Evolutionary conservation across 2,113 vertebrate species (phyloP).

Genomic region (Callipepla squamata): DNA sequence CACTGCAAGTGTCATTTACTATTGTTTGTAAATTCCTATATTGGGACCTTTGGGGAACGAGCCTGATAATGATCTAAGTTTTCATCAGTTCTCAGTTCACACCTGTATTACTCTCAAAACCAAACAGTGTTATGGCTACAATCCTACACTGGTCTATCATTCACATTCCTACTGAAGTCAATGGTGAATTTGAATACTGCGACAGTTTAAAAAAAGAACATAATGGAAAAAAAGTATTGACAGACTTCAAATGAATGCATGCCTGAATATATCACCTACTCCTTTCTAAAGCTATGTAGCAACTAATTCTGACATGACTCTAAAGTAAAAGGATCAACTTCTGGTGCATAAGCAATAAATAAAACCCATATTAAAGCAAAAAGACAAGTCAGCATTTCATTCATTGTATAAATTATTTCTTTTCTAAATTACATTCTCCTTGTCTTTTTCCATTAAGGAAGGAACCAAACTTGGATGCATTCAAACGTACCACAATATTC

Average conservation of each 20-base stretch:
- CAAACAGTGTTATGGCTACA: not conserved
- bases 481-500: slow-evolving; percentile 82
- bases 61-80: not conserved
- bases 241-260: not conserved
- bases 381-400: not conserved
- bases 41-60: not conserved
- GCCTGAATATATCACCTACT: not conserved
- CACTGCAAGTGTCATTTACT: not conserved
- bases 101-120: not conserved
- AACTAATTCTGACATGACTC: not conserved
- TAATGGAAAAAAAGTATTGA: not conserved
- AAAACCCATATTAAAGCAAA: not conserved
- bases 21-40: not conserved
- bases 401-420: not conserved
- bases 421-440: not conserved
- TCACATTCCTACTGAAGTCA: not conserved
- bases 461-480: not conserved
- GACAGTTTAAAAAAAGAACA: not conserved
- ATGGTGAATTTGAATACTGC: not conserved
- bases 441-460: not conserved
- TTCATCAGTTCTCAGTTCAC: not conserved
- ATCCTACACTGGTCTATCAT: not conserved
- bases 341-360: not conserved
- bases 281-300: not conserved
- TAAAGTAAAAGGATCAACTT: not conserved